Conservation (phyloP, 2,888 invertebrate species). For the Ormyrus rosae region DNA sequence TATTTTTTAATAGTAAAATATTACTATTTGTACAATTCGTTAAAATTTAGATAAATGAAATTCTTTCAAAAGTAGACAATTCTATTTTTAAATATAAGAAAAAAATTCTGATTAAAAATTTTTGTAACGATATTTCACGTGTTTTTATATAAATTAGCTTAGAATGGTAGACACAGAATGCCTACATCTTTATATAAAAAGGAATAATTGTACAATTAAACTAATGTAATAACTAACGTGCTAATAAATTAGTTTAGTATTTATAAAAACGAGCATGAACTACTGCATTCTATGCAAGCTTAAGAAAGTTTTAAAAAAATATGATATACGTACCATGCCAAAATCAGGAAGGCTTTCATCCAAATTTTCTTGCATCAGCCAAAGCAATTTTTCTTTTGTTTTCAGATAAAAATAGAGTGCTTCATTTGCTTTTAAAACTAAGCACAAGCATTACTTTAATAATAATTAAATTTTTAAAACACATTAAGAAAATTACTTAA, state of each 20-base stretch:
- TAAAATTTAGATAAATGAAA: no score
- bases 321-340: conserved; percentile 73
- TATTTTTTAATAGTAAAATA: no score
- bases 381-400: conserved; percentile 70
- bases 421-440: conserved; percentile 63
- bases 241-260: conserved; percentile 26
- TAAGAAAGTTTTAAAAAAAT: conserved; percentile 58
- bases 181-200: no score
- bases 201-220: no score
- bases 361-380: conserved; percentile 71
- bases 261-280: conserved; percentile 20
- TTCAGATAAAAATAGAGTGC: conserved; percentile 64
- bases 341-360: conserved; percentile 67
- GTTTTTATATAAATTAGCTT: no score
- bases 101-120: no score
- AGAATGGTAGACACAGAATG: no score
- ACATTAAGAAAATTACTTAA: conserved; percentile 22
- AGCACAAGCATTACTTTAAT: conserved; percentile 66
- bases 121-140: no score
- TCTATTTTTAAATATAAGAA: no score
- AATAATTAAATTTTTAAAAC: conserved; percentile 41
- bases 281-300: conserved; percentile 56
- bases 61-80: no score
- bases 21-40: no score
- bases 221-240: conserved; percentile 20